Percentiles rank a stretch among this genome's conserved stretches.
phyloP scores from a whole-genome alignment of 2,113 vertebrate species.

The Cavia aperea region DNA sequence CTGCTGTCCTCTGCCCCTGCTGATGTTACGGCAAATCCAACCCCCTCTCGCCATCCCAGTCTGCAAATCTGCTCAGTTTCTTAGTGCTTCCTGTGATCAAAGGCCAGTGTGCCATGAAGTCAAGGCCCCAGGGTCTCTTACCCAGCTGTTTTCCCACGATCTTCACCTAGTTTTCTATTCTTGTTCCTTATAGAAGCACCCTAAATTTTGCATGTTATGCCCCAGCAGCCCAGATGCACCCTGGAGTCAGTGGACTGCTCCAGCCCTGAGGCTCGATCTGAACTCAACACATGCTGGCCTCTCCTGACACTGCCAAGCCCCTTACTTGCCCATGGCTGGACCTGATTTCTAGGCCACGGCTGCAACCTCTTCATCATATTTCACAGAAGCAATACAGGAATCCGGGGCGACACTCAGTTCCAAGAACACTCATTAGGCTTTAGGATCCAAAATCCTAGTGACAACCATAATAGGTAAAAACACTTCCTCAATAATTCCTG shows the following conservation, averaged over 20 bases:
- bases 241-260: not conserved
- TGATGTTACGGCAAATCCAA: not conserved
- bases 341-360: rapidly evolving
- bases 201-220: not conserved
- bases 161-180: not conserved
- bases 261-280: not conserved
- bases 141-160: not conserved
- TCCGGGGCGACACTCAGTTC: not conserved
- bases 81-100: not conserved
- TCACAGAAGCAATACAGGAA: not conserved
- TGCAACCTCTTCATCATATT: rapidly evolving
- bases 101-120: not conserved
- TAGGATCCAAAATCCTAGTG: not conserved
- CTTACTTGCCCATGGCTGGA: not conserved
- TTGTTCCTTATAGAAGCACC: not conserved
- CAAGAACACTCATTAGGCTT: not conserved
- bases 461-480: not conserved
- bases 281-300: not conserved
- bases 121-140: not conserved
- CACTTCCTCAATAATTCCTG: not conserved
- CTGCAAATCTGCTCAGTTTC: not conserved
- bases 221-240: not conserved
- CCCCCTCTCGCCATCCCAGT: not conserved
- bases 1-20: not conserved
- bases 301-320: not conserved